Conservation (phyloP, 2,888 invertebrate species). For the Creontiades dilutus region DNA sequence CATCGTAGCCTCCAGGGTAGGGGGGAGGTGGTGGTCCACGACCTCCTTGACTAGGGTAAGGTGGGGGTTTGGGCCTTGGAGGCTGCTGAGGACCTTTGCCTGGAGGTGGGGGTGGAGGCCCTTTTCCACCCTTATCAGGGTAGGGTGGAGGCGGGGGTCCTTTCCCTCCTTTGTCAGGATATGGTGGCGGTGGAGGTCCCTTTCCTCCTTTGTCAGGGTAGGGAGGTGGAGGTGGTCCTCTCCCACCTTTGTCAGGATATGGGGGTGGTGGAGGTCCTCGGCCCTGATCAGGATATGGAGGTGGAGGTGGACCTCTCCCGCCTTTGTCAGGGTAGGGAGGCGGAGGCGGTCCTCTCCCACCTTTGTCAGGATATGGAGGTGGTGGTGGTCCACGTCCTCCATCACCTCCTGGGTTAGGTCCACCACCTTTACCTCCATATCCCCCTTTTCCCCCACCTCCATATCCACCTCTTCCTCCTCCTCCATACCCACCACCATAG, state of each 20-base stretch:
- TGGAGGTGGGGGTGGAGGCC: constrained; percentile 34
- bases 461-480: not conserved
- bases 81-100: not conserved
- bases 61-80: not conserved
- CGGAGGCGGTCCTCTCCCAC: constrained; percentile 18
- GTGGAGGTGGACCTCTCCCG: not conserved
- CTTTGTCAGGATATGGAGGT: constrained; percentile 39
- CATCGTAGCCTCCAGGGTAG: constrained; percentile 37
- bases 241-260: constrained; percentile 27
- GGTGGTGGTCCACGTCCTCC: constrained; percentile 4
- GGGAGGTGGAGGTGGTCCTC: constrained; percentile 10
- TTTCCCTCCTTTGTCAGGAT: not conserved
- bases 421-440: constrained; percentile 28
- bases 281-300: not conserved
- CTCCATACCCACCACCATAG: not conserved
- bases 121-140: not conserved
- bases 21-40: constrained; percentile 41
- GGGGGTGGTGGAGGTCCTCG: not conserved
- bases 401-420: constrained; percentile 24
- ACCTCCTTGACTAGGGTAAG: constrained; percentile 31
- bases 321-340: constrained; percentile 41
- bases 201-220: constrained; percentile 19
- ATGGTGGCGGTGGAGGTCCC: not conserved
- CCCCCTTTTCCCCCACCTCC: constrained; percentile 28
- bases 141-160: constrained; percentile 29